Evolutionary conservation across 1,140 invertebrate genomes (phyloP).

Genomic region (Chironomus striatipennis): DNA sequence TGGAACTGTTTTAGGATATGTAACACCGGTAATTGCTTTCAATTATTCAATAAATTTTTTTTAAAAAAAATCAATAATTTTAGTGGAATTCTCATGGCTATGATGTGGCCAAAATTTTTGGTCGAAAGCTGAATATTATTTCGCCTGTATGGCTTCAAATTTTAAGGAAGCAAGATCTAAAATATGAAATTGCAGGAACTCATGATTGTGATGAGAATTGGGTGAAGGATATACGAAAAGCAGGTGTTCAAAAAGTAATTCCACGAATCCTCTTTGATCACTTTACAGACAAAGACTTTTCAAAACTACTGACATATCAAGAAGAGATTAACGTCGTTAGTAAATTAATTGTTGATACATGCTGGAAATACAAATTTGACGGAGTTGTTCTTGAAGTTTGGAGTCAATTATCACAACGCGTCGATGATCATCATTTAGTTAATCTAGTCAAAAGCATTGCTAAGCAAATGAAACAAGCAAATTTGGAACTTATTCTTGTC

Average conservation of each 20-base stretch:
- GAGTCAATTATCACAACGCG: constrained; percentile 65
- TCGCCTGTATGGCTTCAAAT: constrained; percentile 94
- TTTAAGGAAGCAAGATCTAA: constrained; percentile 47
- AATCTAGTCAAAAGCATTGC: constrained; percentile 52
- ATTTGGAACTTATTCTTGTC: constrained; percentile 65
- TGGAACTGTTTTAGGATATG: constrained; percentile 72
- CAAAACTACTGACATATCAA: constrained; percentile 50
- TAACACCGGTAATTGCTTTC: constrained; percentile 67
- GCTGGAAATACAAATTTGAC: constrained; percentile 63
- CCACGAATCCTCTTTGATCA: constrained; percentile 81
- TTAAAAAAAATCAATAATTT: constrained; percentile 26
- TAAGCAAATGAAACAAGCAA: constrained; percentile 33
- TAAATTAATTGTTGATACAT: constrained; percentile 49
- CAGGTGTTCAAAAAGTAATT: constrained; percentile 52
- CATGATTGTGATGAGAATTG: constrained; percentile 79
- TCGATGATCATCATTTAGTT: constrained; percentile 52
- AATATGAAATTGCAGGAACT: constrained; percentile 56
- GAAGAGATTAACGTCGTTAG: constrained; percentile 50
- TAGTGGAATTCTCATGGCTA: constrained; percentile 95
- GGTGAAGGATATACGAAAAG: constrained; percentile 58
- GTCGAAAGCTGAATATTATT: constrained; percentile 79
- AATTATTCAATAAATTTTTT: constrained; percentile 26
- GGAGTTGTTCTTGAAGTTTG: constrained; percentile 84
- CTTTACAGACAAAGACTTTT: constrained; percentile 63
- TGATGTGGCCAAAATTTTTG: constrained; percentile 84